These are phyloP conservation scores for Apamea sordens DNA, from an alignment of 2,888 invertebrate species.

Conservation along the genomic window DNA sequence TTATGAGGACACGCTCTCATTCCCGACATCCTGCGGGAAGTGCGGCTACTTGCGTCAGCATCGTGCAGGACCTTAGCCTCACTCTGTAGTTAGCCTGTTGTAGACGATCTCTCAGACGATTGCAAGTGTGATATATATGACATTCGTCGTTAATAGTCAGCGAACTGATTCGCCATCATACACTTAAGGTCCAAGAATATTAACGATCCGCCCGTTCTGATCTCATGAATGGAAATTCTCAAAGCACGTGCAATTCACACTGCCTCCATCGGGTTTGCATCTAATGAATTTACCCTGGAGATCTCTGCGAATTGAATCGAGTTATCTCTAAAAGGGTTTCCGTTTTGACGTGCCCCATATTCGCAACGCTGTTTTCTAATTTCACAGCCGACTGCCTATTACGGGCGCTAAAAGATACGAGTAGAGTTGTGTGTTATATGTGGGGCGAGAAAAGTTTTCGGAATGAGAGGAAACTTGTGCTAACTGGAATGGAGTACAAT, in stretches of 20 bases:
- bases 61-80: conserved; percentile 83
- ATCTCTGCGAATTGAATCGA: conserved; percentile 66
- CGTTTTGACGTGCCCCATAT: conserved; percentile 69
- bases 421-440: conserved; percentile 63
- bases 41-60: conserved; percentile 85
- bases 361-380: conserved; percentile 76
- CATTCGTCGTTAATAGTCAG: conserved; percentile 68
- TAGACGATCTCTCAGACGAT: conserved; percentile 86
- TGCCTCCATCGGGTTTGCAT: conserved; percentile 53
- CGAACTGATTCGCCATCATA: conserved; percentile 70
- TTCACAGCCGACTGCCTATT: conserved; percentile 75
- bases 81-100: conserved; percentile 73
- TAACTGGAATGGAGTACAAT: conserved; percentile 55
- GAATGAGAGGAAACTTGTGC: conserved; percentile 55
- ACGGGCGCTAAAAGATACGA: conserved; percentile 68
- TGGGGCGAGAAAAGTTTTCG: conserved; percentile 60
- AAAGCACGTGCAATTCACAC: conserved; percentile 54
- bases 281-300: conserved; percentile 61
- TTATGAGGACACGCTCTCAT: conserved; percentile 90
- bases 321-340: conserved; percentile 71
- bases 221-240: conserved; percentile 35
- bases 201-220: not conserved
- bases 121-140: conserved; percentile 79
- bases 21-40: conserved; percentile 89
- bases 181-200: conserved; percentile 61